Evolutionary conservation across 2,797 vertebrate genomes (phyloP), one percentile per base, ranked within the genome.

Genomic region (Garrulus glandarius): DNA sequence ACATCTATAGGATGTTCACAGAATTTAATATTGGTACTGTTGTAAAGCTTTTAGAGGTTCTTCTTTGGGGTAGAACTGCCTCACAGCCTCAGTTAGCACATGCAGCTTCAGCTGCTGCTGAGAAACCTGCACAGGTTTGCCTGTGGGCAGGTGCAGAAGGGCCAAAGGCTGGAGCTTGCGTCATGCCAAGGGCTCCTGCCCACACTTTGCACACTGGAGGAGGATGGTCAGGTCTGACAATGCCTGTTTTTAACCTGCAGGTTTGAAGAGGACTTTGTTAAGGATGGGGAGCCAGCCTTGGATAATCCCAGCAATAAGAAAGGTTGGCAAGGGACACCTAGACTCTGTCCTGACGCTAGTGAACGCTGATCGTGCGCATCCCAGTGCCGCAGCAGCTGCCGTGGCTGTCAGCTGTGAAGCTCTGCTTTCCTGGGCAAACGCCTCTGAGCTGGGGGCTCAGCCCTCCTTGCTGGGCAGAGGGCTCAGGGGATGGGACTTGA

Each of bases 261-360:
- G 97, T 97, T 97, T 97, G 97, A 97, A 94, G 96, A 97, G 93
- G 95, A 96, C 95, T 97, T 96, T 96, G 89, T 93, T 95, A 96
- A 96, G 92, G 97, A 96, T 96, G 95, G 90, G 89, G 96, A 97
- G 91, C 75, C 94, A 95, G 92, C 89, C 87, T 96, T 97, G 95
- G 97, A 95, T 95, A 94, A 95, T 93, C 94, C 90, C 88, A 96
- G 94, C 92, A 96, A 89, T 97, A 97, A 97, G 94, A 98, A 97
- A 98, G 97, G 97, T 97, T 95, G 97, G 97, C 77, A 97, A 91
- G 86, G 74, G 87, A 94, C 86, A 88, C 88, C 89, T 91, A 92
- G 90, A 72, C 90, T 92, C 84, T 95, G 92, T 94, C 89, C 94
- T 96, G 87, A 70, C 1, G 20, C 91, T 92, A 80, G 82, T 32